These are phyloP conservation scores for Epinephelus lanceolatus DNA, from an alignment of 2,113 vertebrate genomes.

Conservation along the genomic window DNA sequence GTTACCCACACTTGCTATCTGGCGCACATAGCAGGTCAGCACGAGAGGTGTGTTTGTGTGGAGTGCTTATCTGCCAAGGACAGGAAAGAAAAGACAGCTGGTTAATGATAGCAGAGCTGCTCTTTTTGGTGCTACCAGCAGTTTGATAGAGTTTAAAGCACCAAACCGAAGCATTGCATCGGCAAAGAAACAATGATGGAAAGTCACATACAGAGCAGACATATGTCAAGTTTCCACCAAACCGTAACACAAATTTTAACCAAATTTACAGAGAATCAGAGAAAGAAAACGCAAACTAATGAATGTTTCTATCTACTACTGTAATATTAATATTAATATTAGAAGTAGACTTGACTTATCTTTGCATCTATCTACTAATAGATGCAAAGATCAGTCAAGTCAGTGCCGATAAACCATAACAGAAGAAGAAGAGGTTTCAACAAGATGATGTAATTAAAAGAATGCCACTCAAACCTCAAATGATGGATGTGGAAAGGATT, in stretches of 20 bases:
- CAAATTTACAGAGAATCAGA: not conserved
- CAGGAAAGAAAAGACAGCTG: conserved; percentile 33
- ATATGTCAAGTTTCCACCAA: not conserved
- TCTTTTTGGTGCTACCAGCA: conserved; percentile 7
- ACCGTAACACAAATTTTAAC: not conserved
- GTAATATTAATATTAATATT: no score
- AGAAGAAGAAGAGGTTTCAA: not conserved
- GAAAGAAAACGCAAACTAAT: not conserved
- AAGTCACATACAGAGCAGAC: not conserved
- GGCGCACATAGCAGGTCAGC: conserved; percentile 2
- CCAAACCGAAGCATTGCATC: not conserved
- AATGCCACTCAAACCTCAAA: not conserved
- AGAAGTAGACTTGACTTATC: no score
- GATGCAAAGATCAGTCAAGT: no score
- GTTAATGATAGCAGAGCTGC: conserved; percentile 27
- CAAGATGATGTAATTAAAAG: not conserved
- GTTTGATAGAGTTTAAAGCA: not conserved
- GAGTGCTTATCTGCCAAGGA: conserved; percentile 43
- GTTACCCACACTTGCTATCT: conserved; percentile 62
- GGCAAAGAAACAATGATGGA: not conserved
- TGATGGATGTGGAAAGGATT: no score
- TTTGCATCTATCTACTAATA: not conserved
- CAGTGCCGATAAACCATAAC: not conserved
- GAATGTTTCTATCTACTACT: not conserved
- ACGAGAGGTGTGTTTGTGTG: conserved; percentile 8